phyloP scores from a whole-genome alignment of 2,113 vertebrate species.

The Ctenodactylus gundi region DNA sequence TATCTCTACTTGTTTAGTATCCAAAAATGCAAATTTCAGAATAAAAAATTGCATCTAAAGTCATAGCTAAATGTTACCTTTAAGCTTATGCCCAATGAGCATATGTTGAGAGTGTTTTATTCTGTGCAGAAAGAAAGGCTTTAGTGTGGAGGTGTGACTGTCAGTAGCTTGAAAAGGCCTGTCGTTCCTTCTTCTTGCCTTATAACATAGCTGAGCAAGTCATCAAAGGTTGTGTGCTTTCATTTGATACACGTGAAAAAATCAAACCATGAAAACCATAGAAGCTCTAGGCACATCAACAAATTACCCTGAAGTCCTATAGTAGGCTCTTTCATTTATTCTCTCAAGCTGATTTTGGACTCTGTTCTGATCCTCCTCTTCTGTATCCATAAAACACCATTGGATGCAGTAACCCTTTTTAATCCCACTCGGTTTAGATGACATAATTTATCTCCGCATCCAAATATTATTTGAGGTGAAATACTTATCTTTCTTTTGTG shows the following conservation, averaged over 20 bases:
- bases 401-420: neutral
- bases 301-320: neutral
- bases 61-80: neutral
- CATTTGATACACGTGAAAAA: neutral
- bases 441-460: neutral
- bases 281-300: accelerated
- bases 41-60: neutral
- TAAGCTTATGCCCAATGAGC: neutral
- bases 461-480: neutral
- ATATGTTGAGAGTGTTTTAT: neutral
- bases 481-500: too few relatives aligned
- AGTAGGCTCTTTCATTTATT: accelerated
- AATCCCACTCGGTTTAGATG: neutral
- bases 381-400: neutral
- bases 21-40: neutral
- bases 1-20: neutral
- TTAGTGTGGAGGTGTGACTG: neutral
- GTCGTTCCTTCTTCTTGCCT: neutral
- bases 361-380: neutral
- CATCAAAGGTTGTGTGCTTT: neutral
- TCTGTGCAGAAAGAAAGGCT: neutral
- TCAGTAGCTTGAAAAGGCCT: too few relatives aligned
- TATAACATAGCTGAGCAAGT: accelerated
- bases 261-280: neutral
- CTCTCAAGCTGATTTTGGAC: neutral